Base-by-base conservation (phyloP, 2,888 invertebrate genomes). In the Archaeoteleia sp. region DNA sequence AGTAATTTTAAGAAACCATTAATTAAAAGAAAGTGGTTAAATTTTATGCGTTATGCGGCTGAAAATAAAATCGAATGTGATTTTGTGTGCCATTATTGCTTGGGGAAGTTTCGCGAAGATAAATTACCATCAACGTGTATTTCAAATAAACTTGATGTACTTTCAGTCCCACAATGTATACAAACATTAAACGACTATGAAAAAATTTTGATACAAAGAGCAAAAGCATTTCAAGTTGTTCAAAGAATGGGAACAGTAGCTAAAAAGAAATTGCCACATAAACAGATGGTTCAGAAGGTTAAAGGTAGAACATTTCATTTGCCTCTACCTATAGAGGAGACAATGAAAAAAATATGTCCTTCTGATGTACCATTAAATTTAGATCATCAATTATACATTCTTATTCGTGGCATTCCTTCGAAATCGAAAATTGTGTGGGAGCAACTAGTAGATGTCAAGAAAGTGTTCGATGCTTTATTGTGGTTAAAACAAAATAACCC, bases 151-250 rank as follows among this genome's bases (percentile, higher is more conserved):
- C 53, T 78, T 7, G 12, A 27, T 9, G 49, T 62, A 12, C 34
- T 23, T 1, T 4, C 34, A 30, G 37, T 66, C 7, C 74, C 77
- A n/a, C 9, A 29, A 9, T 71, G 65, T 35, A 67, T 78, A 37
- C 17, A 13, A 7, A 13, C 45, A 3, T 51, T 80, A n/a, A 78
- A 78, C 60, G 63, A 74, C 15, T 72, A 63, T 45, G 73, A 79
- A 54, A 74, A 71, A 66, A 57, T 72, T n/a, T 57, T 78, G 1
- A 76, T 75, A 63, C 71, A 79, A 61, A 54, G 77, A 57, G 79
- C 79, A n/a, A 81, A 82, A 71, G 76, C 80, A 1, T 81, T 81
- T 67, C 80, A 82, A 70, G 77, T 76, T 6, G 73, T 82, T 12
- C 49, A 68, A 42, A 37, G 45, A 39, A 78, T 78, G 76, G 74